Evolutionary conservation across 1,140 invertebrate genomes (phyloP).

Genomic region (Zaprionus lachaisei): DNA sequence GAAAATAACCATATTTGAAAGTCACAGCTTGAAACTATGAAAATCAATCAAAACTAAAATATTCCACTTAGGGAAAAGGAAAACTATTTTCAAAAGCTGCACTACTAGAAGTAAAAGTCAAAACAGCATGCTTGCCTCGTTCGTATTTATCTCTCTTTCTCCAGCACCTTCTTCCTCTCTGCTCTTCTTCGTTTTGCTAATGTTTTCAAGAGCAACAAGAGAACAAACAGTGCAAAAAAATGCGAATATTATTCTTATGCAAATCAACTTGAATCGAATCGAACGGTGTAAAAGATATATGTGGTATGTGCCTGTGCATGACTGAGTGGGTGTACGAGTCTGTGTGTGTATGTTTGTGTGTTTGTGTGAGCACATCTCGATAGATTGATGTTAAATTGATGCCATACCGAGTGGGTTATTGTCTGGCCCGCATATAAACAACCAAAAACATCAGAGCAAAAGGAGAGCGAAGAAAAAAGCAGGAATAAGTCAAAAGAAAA

Average conservation of each 20-base stretch:
- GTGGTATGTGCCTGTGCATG: constrained; percentile 21
- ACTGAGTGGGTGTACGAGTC: constrained; percentile 13
- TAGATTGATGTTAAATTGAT: constrained; percentile 82
- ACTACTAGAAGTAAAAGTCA: constrained; percentile 38
- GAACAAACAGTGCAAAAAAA: constrained; percentile 51
- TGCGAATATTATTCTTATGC: constrained; percentile 60
- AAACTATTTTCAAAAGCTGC: constrained; percentile 40
- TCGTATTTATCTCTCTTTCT: background rate
- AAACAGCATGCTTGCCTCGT: constrained; percentile 22
- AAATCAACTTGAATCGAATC: constrained; percentile 59
- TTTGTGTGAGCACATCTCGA: constrained; percentile 40
- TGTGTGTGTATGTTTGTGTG: constrained; percentile 27
- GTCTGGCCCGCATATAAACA: constrained; percentile 81
- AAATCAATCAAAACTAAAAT: constrained; percentile 46
- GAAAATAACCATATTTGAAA: background rate
- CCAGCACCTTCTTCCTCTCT: background rate
- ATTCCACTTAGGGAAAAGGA: constrained; percentile 32
- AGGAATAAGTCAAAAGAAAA: constrained; percentile 42
- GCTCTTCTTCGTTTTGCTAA: constrained; percentile 43
- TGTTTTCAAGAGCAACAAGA: constrained; percentile 61
- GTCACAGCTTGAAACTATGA: constrained; percentile 1
- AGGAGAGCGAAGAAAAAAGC: constrained; percentile 38
- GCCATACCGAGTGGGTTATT: constrained; percentile 74
- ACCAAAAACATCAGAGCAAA: constrained; percentile 35
- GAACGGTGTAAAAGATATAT: constrained; percentile 43